Evolutionary conservation across 2,888 invertebrate genomes (phyloP).

Genomic region (Plutella xylostella): DNA sequence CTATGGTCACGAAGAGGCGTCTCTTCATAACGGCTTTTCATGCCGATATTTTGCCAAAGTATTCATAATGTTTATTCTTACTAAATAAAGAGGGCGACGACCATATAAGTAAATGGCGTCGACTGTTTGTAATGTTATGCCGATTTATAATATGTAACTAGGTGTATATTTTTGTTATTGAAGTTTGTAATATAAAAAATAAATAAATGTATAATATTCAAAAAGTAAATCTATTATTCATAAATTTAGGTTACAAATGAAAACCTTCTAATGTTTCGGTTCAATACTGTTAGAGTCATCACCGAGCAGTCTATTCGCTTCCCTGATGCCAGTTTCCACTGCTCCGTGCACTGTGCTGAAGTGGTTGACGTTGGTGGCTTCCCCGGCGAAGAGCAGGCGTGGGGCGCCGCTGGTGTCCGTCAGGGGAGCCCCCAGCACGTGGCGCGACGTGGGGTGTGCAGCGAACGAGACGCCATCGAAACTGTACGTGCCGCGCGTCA

Average conservation of each 20-base stretch:
- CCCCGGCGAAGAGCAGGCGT: conserved; percentile 46
- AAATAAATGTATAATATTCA: too few species aligned
- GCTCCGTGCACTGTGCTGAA: conserved; percentile 75
- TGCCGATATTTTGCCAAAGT: too few species aligned
- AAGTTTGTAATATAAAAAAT: too few species aligned
- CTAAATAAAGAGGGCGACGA: too few species aligned
- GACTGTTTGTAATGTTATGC: too few species aligned
- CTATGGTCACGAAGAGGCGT: too few species aligned
- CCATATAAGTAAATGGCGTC: too few species aligned
- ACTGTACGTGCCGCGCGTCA: conserved; percentile 74
- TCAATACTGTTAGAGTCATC: neutral
- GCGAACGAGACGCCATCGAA: conserved; percentile 60
- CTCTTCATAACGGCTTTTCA: too few species aligned
- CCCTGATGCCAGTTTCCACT: conserved; percentile 69
- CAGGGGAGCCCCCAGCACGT: conserved; percentile 65
- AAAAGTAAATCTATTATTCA: neutral
- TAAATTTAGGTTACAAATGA: neutral
- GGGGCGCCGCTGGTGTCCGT: conserved; percentile 31
- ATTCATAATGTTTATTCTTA: too few species aligned
- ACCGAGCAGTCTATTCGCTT: conserved; percentile 57
- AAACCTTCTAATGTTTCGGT: neutral
- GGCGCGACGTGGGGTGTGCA: conserved; percentile 38
- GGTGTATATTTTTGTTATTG: too few species aligned
- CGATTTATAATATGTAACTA: too few species aligned
- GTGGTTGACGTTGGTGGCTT: conserved; percentile 62